Evolutionary conservation across 2,797 vertebrate species (phyloP).

Genomic region (Gorsachius magnificus): DNA sequence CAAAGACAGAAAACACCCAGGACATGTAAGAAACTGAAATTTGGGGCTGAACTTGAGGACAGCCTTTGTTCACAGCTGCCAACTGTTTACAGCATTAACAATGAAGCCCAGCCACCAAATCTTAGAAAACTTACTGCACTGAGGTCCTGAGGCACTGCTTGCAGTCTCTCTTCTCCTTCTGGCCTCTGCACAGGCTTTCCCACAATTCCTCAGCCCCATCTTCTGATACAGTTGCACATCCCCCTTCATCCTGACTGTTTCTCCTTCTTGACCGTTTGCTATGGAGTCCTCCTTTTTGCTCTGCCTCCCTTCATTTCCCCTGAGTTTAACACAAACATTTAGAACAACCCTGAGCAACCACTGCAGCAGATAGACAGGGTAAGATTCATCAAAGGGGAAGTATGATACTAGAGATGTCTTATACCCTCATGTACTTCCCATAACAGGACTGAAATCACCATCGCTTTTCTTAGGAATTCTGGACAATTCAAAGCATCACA

Average conservation of each 20-base stretch:
- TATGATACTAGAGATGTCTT: not conserved
- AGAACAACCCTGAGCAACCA: not conserved
- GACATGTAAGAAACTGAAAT: not conserved
- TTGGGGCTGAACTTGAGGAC: not conserved
- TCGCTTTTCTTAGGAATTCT: not conserved
- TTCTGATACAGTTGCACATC: not conserved
- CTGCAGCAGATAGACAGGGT: not conserved
- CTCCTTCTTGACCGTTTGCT: not conserved
- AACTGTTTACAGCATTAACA: not conserved
- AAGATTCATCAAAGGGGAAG: not conserved
- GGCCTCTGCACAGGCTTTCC: not conserved
- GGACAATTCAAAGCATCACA: not conserved
- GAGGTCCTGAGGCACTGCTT: not conserved
- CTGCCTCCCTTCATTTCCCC: not conserved
- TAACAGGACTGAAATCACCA: not conserved
- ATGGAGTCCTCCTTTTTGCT: not conserved
- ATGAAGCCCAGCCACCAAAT: not conserved
- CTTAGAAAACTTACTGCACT: not conserved
- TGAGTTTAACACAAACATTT: not conserved
- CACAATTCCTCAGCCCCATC: not conserved
- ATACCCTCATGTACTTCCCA: not conserved
- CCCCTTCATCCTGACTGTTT: not conserved
- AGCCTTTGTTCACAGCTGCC: not conserved
- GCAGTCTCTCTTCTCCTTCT: not conserved
- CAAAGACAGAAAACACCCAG: not conserved